Evolutionary conservation across 1,140 invertebrate species (phyloP).

Genomic region (Nixonia krombeini): DNA sequence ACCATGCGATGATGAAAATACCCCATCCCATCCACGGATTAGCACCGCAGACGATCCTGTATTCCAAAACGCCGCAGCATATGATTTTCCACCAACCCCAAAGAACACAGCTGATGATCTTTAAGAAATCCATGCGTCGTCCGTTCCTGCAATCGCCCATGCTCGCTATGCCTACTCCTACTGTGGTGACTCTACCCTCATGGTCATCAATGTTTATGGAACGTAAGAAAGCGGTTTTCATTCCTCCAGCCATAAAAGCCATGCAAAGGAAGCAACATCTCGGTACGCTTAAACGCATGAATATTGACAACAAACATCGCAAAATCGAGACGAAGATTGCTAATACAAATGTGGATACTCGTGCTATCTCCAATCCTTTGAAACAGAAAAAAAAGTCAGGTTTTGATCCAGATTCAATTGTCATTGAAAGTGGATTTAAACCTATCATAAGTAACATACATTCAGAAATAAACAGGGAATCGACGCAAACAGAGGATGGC

Average conservation of each 20-base stretch:
- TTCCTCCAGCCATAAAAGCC: constrained; percentile 32
- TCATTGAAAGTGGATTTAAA: constrained; percentile 86
- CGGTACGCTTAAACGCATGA: constrained; percentile 45
- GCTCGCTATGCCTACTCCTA: constrained; percentile 36
- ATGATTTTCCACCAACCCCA: constrained; percentile 44
- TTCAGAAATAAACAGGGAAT: constrained; percentile 63
- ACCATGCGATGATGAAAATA: constrained; percentile 53
- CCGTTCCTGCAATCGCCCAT: constrained; percentile 46
- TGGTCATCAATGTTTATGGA: constrained; percentile 52
- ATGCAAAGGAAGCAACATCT: constrained; percentile 31
- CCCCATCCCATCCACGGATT: constrained; percentile 50
- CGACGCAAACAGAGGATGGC: constrained; percentile 28
- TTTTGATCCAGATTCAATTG: constrained; percentile 83
- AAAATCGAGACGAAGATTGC: constrained; percentile 52
- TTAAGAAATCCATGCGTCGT: constrained; percentile 51
- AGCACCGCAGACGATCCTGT: constrained; percentile 51
- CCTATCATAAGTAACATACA: constrained; percentile 79
- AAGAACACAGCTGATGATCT: constrained; percentile 54
- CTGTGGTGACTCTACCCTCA: constrained; percentile 35
- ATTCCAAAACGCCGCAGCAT: constrained; percentile 52
- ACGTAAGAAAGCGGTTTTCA: constrained; percentile 57
- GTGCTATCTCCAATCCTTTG: constrained; percentile 5
- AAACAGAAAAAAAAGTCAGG: constrained; percentile 76
- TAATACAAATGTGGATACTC: constrained; percentile 20
- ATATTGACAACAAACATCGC: constrained; percentile 47